Conservation (phyloP, 2,888 invertebrate genomes). For the Diachrysia chrysitis region DNA sequence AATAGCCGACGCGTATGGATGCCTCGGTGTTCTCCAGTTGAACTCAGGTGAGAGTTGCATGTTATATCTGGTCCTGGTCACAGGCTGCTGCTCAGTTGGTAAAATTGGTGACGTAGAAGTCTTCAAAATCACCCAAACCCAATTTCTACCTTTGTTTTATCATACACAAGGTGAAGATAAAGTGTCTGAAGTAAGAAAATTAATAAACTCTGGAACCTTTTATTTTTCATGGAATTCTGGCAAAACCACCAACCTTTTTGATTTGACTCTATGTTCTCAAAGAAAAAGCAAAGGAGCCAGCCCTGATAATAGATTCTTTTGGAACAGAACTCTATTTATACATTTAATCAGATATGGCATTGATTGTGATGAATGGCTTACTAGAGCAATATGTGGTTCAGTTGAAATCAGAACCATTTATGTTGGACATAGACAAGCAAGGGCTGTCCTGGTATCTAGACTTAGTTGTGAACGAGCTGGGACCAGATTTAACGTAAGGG, state of each 20-base stretch:
- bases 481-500: conserved; percentile 98
- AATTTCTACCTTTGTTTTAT: conserved; percentile 96
- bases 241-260: conserved; percentile 90
- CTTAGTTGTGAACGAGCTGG: conserved; percentile 99
- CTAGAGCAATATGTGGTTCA: conserved; percentile 99
- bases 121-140: conserved; percentile 97
- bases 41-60: conserved; percentile 95
- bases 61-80: conserved; percentile 97
- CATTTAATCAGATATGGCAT: conserved; percentile 97
- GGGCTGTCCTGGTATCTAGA: conserved; percentile 98
- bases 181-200: conserved; percentile 92
- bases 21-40: conserved; percentile 97
- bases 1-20: conserved; percentile 98
- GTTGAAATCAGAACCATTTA: conserved; percentile 99
- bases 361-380: conserved; percentile 96
- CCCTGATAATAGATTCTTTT: conserved; percentile 99
- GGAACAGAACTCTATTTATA: conserved; percentile 98
- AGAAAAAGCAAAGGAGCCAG: conserved; percentile 93
- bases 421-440: conserved; percentile 97
- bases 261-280: conserved; percentile 98
- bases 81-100: conserved; percentile 98
- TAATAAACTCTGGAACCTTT: conserved; percentile 99
- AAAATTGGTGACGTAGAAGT: conserved; percentile 98
- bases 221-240: conserved; percentile 96
- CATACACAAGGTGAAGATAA: conserved; percentile 90